Percentiles rank a stretch among this genome's conserved stretches.
phyloP scores from a whole-genome alignment of 2,888 invertebrate genomes.

The Nysson spinosus region DNA sequence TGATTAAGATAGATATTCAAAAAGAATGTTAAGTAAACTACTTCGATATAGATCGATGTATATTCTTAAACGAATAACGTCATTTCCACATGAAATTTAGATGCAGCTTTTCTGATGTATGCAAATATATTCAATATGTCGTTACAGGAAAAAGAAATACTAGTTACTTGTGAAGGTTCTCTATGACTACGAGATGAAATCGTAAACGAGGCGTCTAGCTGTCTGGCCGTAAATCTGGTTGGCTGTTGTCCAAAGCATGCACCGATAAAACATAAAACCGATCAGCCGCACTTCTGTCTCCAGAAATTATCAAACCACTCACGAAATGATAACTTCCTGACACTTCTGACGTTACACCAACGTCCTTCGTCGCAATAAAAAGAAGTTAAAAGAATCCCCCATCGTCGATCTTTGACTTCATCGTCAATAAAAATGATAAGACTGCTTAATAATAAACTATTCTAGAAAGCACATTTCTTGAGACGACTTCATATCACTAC shows the following conservation, averaged over 20 bases:
- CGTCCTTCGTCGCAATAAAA: not conserved
- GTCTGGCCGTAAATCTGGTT: conserved; percentile 40
- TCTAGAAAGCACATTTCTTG: no score
- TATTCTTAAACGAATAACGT: no score
- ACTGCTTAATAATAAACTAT: no score
- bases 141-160: conserved; percentile 7
- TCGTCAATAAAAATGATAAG: no score
- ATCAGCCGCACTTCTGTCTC: conserved; percentile 6
- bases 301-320: conserved; percentile 1
- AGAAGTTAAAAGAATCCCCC: not conserved
- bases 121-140: no score
- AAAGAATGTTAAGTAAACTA: no score
- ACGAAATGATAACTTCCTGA: conserved; percentile 4
- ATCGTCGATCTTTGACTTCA: not conserved
- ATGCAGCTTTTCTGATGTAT: no score
- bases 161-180: conserved; percentile 16
- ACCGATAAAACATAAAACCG: conserved; percentile 14
- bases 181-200: conserved; percentile 22
- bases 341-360: not conserved
- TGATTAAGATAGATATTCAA: no score
- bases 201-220: conserved; percentile 39
- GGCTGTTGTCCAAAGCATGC: conserved; percentile 39
- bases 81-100: no score
- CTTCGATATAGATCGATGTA: no score
- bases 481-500: no score